Base-by-base conservation (phyloP, 64 coral and sea anemone genomes). In the Montipora sp. region DNA sequence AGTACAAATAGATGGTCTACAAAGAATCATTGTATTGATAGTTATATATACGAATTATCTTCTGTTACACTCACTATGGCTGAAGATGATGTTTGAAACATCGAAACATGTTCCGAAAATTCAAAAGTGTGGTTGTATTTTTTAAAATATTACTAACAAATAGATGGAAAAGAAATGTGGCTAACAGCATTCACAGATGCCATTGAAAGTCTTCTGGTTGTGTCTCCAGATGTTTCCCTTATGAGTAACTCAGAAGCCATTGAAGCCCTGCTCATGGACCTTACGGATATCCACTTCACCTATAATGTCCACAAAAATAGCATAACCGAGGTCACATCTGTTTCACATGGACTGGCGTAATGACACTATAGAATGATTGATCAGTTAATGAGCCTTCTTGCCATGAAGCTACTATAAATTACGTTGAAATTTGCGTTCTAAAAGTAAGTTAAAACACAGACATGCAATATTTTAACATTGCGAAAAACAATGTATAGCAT, bases 321-420 rank as follows among this genome's bases (percentile, higher is more conserved):
- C 67, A 91, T 83, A 75, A 91, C 79, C 73, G 15, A 83, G 89
- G 79, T 91, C 49, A 61, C 89, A 91, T 83, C 79, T 91, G 78
- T 59, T 83, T 91, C 79, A 81, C 19, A 81, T 81, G 79, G 79
- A 81, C 79, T 81, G 79, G 21, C 51, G 51, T 20, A 58, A 60
- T 81, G 79, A 59, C 55, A 60, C 79, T 80, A 81, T 59, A 20
- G 79, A 81, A 81, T 21, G 51, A 81, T 81, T 21, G 51, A 81
- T 81, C 22, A 20, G 36, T 81, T 59, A 81, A 80, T 81, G 55
- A n/a, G 51, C 55, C 55, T 23, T 81, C 79, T 81, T 81, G n/a
- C 5, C 79, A 81, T 81, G 51, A 81, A 81, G 24, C 79, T 81
- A 81, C 55, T 81, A 23, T 75, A 75, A 75, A 75, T 27, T 75